Evolutionary conservation across 2,888 invertebrate genomes (phyloP), one percentile per base, ranked within the genome.

Genomic region (Pyrochroa serraticornis): DNA sequence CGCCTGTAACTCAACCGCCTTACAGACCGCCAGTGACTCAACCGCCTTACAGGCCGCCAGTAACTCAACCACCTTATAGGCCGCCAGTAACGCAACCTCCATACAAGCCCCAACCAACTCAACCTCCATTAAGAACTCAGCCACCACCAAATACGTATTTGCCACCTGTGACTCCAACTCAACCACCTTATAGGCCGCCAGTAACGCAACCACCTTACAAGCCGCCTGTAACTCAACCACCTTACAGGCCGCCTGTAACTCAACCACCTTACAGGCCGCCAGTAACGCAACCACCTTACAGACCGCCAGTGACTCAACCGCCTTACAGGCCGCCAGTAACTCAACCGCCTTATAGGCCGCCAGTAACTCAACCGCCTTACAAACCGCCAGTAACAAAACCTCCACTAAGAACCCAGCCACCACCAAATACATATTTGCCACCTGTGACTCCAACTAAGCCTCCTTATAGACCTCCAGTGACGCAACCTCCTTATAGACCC

Each of bases 391-490:
- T 6, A 6, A 9, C 36, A 2, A 22, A 43, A 7, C 44, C 44
- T n/a, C 44, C 44, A 6, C 9, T 43, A 5, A 22, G 22, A 12
- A 43, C 44, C 7, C 41, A 41, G 13, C 41, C 41, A 7, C 41
- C 41, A 22, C 22, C 22, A 22, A 22, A 22, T 5, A 22, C 22
- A 41, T 41, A 41, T 41, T 10, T n/a, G 6, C 41, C 41, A 8
- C 44, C 44, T 31, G 44, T n/a, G 32, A n/a, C 10, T 13, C 10
- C 13, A 9, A 43, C 44, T 5, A 8, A 22, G 22, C 30, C 44
- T 6, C 44, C 44, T 31, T 43, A 43, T 43, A 43, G 31, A 43
- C 44, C 44, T 9, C 22, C 54, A 46, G 45, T 36, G 12, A 6
- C 49, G 14, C 22, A 30, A 22, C 33, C 41, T n/a, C 10, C 37